Evolutionary conservation across 2,797 vertebrate genomes (phyloP).

Genomic region (Rhodeus uyekii): DNA sequence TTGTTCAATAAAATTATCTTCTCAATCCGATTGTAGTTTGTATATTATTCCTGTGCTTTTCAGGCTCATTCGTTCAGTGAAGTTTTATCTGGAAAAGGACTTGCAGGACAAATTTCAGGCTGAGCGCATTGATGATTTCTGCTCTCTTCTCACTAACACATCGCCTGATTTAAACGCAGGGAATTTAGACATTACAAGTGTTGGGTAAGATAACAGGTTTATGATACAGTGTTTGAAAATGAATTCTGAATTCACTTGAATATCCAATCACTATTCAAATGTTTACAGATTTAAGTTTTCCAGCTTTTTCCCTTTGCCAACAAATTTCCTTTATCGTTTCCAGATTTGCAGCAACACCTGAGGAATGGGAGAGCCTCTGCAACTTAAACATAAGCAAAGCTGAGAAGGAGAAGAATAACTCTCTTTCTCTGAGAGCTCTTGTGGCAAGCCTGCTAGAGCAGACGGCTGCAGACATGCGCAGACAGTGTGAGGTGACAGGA

Average conservation of each 20-base stretch:
- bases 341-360: slow-evolving; percentile 76
- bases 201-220: slow-evolving; percentile 56
- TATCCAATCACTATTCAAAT: not conserved
- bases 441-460: slow-evolving; percentile 84
- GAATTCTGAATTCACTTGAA: not conserved
- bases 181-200: not conserved
- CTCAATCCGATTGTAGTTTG: not conserved
- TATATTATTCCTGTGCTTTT: slow-evolving; percentile 15
- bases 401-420: slow-evolving; percentile 84
- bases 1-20: not conserved
- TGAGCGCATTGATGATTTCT: slow-evolving; percentile 83
- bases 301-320: not conserved
- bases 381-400: slow-evolving; percentile 82
- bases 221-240: not conserved
- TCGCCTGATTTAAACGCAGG: slow-evolving; percentile 64
- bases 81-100: slow-evolving; percentile 87
- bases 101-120: slow-evolving; percentile 86
- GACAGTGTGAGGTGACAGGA: slow-evolving; percentile 74
- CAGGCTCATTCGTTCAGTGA: slow-evolving; percentile 85
- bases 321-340: not conserved
- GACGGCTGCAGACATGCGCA: slow-evolving; percentile 76
- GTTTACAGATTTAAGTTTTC: not conserved
- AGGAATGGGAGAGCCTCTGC: slow-evolving; percentile 86
- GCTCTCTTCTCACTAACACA: slow-evolving; percentile 78
- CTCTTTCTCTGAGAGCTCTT: slow-evolving; percentile 75